Conservation (phyloP, 1,140 invertebrate genomes). For the Euborellia annulipes region DNA sequence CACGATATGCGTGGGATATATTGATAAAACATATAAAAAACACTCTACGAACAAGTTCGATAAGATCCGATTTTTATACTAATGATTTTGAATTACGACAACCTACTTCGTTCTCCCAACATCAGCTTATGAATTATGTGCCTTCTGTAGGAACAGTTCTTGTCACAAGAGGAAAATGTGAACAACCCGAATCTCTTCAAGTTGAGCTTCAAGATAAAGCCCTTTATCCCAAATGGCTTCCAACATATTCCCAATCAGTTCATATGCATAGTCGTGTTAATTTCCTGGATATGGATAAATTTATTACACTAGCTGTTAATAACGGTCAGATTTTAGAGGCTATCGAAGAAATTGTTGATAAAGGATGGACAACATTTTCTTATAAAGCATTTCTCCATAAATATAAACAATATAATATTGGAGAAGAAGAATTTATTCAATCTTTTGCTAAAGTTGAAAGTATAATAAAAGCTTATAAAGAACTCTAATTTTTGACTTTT, state of each 20-base stretch:
- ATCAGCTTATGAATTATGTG: background rate
- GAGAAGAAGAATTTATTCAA: too few relatives aligned
- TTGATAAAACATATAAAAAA: constrained; percentile 22
- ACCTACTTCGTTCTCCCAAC: background rate
- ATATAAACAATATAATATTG: too few relatives aligned
- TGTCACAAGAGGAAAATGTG: constrained; percentile 24
- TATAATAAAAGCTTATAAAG: too few relatives aligned
- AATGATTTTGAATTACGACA: background rate
- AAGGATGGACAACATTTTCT: constrained; percentile 31
- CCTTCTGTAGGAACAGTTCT: constrained; percentile 26
- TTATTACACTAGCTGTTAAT: constrained; percentile 29
- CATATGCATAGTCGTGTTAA: constrained; percentile 26
- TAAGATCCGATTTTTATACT: constrained; percentile 7
- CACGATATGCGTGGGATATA: constrained; percentile 21
- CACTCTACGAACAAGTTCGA: constrained; percentile 19
- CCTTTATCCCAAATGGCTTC: constrained; percentile 30
- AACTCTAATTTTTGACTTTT: too few relatives aligned
- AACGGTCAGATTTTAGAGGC: constrained; percentile 25
- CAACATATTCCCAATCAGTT: constrained; percentile 22
- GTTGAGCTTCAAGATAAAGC: constrained; percentile 21
- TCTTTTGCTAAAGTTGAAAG: too few relatives aligned
- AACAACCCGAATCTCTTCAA: constrained; percentile 15
- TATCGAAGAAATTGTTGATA: constrained; percentile 27
- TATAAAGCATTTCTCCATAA: constrained; percentile 22
- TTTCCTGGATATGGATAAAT: constrained; percentile 29